A percentile compares a stretch with the other conserved stretches of the same genome.
phyloP scores from a whole-genome alignment of 2,797 vertebrate species.

The Pipistrellus nathusii region DNA sequence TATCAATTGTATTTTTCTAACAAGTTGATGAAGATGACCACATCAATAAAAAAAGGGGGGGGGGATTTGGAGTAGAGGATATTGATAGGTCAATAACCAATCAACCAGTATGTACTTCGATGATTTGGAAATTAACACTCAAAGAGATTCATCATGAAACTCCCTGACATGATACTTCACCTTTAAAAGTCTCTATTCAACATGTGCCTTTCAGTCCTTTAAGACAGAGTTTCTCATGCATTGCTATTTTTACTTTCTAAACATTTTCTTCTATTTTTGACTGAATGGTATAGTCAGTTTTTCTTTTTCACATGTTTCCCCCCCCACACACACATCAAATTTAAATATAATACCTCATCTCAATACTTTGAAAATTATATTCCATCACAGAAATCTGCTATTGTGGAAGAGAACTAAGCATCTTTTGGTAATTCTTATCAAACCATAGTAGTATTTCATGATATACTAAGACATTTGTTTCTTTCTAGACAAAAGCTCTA shows the following conservation, averaged over 20 bases:
- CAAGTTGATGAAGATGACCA: neutral
- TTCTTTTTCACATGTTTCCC: neutral
- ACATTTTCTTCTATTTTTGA: neutral
- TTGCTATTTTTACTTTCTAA: neutral
- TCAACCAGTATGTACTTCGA: neutral
- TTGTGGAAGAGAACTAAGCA: neutral
- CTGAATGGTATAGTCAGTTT: neutral
- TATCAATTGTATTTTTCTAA: neutral
- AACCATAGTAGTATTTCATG: neutral
- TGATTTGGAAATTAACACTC: neutral
- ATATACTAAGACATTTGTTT: slow-evolving; percentile 62
- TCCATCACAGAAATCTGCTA: neutral
- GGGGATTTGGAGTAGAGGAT: neutral
- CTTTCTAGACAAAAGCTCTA: slow-evolving; percentile 93
- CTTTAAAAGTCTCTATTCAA: neutral
- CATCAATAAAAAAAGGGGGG: neutral
- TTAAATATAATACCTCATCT: neutral
- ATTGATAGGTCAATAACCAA: neutral
- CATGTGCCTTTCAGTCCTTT: neutral
- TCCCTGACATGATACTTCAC: neutral
- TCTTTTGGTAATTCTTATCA: neutral
- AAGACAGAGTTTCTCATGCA: neutral
- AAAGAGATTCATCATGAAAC: neutral
- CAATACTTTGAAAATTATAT: neutral
- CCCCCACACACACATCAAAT: neutral